These are phyloP conservation scores for Aleiodes alternator DNA, from an alignment of 2,888 invertebrate species.

Conservation along the genomic window DNA sequence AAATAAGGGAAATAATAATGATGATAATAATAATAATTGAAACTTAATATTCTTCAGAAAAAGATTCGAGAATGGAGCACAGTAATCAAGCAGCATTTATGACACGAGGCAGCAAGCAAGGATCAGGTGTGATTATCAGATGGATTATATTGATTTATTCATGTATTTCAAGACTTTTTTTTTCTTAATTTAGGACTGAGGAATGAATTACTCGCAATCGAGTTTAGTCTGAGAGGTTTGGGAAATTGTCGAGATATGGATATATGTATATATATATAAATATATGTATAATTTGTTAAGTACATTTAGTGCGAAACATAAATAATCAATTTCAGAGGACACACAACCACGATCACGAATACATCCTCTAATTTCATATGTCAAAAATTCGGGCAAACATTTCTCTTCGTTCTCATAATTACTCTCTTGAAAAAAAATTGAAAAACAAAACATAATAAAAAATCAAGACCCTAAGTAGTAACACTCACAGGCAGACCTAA, in stretches of 20 bases:
- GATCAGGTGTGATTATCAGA: slow-evolving; percentile 26
- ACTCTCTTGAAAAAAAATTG: slow-evolving; percentile 10
- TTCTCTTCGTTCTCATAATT: slow-evolving; percentile 48
- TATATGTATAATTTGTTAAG: slow-evolving; percentile 23
- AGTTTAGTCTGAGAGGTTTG: neutral
- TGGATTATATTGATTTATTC: neutral
- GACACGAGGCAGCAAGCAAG: slow-evolving; percentile 56
- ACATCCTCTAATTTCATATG: slow-evolving; percentile 61
- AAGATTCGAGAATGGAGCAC: slow-evolving; percentile 23
- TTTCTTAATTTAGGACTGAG: slow-evolving; percentile 5
- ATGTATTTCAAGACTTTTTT: neutral
- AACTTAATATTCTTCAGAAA: neutral
- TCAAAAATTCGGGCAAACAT: slow-evolving; percentile 63
- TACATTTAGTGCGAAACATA: slow-evolving; percentile 29
- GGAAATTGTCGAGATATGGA: neutral
- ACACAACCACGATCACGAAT: slow-evolving; percentile 66
- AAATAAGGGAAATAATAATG: slow-evolving; percentile 1
- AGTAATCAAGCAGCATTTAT: slow-evolving; percentile 49
- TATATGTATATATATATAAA: neutral
- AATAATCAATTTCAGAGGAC: slow-evolving; percentile 43
- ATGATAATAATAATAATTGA: slow-evolving; percentile 16
- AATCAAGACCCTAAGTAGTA: slow-evolving; percentile 60
- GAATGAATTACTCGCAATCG: neutral
- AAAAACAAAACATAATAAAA: slow-evolving; percentile 50
- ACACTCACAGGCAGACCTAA: slow-evolving; percentile 72